phyloP scores from a whole-genome alignment of 2,888 invertebrate genomes.

The Leptinotarsa rubiginosa region DNA sequence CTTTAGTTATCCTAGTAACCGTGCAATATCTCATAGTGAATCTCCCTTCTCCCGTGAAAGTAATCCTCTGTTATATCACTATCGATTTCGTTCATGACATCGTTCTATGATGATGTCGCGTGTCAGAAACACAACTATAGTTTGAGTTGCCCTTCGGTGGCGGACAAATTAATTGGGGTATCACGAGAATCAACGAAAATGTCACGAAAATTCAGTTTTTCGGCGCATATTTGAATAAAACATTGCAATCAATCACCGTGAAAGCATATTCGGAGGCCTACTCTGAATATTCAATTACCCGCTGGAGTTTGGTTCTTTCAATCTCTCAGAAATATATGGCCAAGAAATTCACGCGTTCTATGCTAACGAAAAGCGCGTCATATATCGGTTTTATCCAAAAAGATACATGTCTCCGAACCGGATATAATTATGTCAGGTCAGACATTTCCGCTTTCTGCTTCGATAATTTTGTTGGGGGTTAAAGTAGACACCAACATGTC shows the following conservation, averaged over 20 bases:
- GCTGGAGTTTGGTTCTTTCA: not conserved
- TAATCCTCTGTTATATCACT: too few species aligned
- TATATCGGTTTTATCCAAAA: too few species aligned
- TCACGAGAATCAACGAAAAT: not conserved
- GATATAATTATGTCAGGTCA: too few species aligned
- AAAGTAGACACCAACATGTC: too few species aligned
- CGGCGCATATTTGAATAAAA: constrained; percentile 5
- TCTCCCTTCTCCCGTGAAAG: too few species aligned
- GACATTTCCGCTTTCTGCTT: too few species aligned
- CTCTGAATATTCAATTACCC: constrained; percentile 20
- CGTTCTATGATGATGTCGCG: not conserved
- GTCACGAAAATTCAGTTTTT: constrained; percentile 3
- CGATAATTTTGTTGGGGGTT: too few species aligned
- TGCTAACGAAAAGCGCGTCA: not conserved
- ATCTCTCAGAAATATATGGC: constrained; percentile 1
- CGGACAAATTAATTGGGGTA: constrained; percentile 5
- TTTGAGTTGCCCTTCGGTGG: constrained; percentile 1
- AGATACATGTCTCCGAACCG: too few species aligned
- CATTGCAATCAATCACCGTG: constrained; percentile 10
- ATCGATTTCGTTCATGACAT: not conserved
- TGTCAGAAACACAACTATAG: not conserved
- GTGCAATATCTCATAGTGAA: too few species aligned
- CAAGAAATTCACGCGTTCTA: not conserved
- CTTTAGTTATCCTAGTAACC: too few species aligned
- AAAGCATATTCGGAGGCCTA: constrained; percentile 1